Base-by-base conservation (phyloP, 2,888 invertebrate genomes). In the Oscheius myriophilus region DNA sequence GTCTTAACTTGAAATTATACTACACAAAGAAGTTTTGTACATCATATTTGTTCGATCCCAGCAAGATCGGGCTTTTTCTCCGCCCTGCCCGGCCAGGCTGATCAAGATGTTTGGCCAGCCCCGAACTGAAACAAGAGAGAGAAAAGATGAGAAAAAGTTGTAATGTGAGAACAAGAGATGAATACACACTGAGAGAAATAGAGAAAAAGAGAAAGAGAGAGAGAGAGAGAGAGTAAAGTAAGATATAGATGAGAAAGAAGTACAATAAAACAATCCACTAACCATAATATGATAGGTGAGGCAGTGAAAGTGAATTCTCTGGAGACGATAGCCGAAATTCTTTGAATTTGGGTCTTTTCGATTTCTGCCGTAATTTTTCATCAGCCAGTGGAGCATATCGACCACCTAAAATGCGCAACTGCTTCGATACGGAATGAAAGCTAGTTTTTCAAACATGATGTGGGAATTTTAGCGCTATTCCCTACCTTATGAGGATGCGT, bases 241-340 rank as follows among this genome's bases (percentile, higher is more conserved):
- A n/a, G n/a, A n/a, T n/a, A 51, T n/a, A 51, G 18, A 16, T 52
- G 23, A 52, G 16, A 54, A 41, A 42, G 11, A 7, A 18, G 16
- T 23, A 42, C 1, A 41, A 43, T 26, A 3, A 52, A 7, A 46
- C 39, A 49, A 41, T 39, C 14, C n/a, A 62, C 66, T 77, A 16
- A 87, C 88, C 68, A 88, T 84, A 25, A 89, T 87, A 78, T 89
- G 89, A 76, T 86, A 89, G 2, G 88, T 88, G 21, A 89, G 80
- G n/a, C 87, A 88, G 72, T 88, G 88, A 73, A 89, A 89, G 77
- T 89, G 89, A 42, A 89, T 85, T 51, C 89, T 77, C 21, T 88
- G 87, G 39, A 89, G 84, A 54, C 87, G 82, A 62, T 82, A 82
- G 46, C 73, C 80, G 57, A 42, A 85, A 82, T 71, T 82, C 70